Conservation (phyloP, 2,797 vertebrate species). For the Graptemys geographica region DNA sequence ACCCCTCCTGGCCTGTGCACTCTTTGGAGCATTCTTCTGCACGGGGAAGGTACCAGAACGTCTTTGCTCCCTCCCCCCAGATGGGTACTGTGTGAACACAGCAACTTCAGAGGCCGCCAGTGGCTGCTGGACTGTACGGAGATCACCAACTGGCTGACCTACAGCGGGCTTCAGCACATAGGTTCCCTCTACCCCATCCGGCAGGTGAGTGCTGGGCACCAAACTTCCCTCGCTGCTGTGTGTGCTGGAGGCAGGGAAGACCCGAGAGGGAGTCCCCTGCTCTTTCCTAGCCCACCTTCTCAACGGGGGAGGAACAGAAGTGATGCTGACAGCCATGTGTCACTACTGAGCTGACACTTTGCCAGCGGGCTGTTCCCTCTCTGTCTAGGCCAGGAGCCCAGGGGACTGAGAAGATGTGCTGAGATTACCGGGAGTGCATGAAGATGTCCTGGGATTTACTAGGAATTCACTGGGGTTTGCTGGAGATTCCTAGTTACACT, state of each 20-base stretch:
- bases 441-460: too few relatives aligned
- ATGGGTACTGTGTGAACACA: slow-evolving; percentile 95
- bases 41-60: not conserved
- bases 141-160: slow-evolving; percentile 95
- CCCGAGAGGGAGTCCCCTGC: too few relatives aligned
- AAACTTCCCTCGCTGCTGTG: not conserved
- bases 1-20: not conserved
- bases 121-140: slow-evolving; percentile 90
- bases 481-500: not conserved
- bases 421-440: not conserved
- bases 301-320: not conserved
- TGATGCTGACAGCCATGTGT: not conserved
- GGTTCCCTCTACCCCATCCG: slow-evolving; percentile 93
- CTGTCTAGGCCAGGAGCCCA: not conserved
- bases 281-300: not conserved
- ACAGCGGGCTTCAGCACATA: slow-evolving; percentile 88
- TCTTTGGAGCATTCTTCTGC: not conserved
- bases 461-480: too few relatives aligned
- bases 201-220: slow-evolving; percentile 81
- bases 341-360: not conserved
- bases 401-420: not conserved
- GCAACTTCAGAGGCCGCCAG: slow-evolving; percentile 94
- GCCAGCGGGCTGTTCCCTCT: not conserved
- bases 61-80: slow-evolving; percentile 71
- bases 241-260: not conserved